These are phyloP conservation scores for Sylvia atricapilla DNA, from an alignment of 2,113 vertebrate species.

Conservation along the genomic window DNA sequence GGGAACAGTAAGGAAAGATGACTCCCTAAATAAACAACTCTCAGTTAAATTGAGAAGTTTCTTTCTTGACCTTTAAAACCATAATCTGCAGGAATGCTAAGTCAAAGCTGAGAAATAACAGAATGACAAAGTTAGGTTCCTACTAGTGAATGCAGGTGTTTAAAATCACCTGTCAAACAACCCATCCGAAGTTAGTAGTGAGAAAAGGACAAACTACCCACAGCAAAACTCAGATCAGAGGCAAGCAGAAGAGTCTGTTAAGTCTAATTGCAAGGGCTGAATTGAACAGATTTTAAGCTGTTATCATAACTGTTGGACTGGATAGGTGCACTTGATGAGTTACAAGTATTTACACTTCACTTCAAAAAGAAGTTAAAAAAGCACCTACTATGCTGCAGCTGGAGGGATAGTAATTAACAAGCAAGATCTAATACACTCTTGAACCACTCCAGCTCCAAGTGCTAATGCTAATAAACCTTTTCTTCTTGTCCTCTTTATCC, in stretches of 20 bases:
- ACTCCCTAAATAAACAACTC: not conserved
- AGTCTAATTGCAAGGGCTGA: not conserved
- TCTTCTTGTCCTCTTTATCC: not conserved
- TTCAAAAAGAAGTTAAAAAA: not conserved
- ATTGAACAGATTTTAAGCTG: not conserved
- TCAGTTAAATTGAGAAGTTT: not conserved
- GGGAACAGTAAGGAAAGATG: not conserved
- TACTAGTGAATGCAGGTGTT: not conserved
- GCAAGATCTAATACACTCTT: not conserved
- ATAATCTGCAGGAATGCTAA: not conserved
- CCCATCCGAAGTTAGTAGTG: not conserved
- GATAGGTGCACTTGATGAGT: not conserved
- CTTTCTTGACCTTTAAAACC: not conserved
- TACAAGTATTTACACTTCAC: not conserved
- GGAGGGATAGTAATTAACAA: not conserved
- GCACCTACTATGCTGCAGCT: not conserved
- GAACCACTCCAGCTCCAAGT: not conserved
- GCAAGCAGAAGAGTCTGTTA: not conserved
- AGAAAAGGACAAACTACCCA: not conserved
- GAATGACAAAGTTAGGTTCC: not conserved
- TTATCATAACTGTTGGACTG: not conserved
- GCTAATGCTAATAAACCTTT: not conserved
- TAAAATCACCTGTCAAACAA: slow-evolving; percentile 10
- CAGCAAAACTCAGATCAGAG: not conserved
- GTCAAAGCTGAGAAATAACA: not conserved